Evolutionary conservation across 2,888 invertebrate species (phyloP).

Genomic region (Emmelina monodactyla): DNA sequence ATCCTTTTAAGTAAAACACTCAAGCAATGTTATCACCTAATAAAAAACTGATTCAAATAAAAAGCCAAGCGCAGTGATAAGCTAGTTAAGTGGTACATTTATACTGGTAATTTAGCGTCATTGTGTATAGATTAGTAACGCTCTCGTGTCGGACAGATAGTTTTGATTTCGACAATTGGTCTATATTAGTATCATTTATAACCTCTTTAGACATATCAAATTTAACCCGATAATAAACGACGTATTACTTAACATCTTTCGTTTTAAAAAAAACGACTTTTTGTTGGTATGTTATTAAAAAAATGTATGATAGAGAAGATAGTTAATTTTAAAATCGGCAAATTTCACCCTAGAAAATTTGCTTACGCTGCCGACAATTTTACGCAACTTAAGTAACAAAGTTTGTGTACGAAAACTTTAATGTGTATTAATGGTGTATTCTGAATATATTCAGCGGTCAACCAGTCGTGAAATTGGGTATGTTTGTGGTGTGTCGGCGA

Average conservation of each 20-base stretch:
- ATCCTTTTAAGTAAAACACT: too few relatives aligned
- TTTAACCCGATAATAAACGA: too few relatives aligned
- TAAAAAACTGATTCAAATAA: too few relatives aligned
- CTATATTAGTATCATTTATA: constrained; percentile 17
- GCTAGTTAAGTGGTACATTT: constrained; percentile 7
- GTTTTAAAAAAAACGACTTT: too few relatives aligned
- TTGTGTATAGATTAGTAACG: constrained; percentile 32
- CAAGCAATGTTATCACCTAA: too few relatives aligned
- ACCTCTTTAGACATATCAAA: constrained; percentile 20
- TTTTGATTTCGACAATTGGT: constrained; percentile 35
- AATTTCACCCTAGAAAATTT: neutral
- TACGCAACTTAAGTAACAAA: constrained; percentile 22
- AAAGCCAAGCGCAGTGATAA: neutral
- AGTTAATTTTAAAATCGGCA: too few relatives aligned
- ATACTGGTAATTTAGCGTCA: constrained; percentile 12
- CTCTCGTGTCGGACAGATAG: constrained; percentile 30
- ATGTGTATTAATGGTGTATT: constrained; percentile 46
- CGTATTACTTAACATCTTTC: too few relatives aligned
- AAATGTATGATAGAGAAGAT: too few relatives aligned
- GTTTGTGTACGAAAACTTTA: constrained; percentile 17
- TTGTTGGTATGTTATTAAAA: too few relatives aligned
- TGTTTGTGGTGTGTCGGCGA: constrained; percentile 40
- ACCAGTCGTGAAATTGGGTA: constrained; percentile 56
- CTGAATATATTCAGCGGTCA: constrained; percentile 44
- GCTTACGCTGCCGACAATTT: constrained; percentile 31